Evolutionary conservation across 2,888 invertebrate species (phyloP).

Genomic region (Lasioglossum lativentre): DNA sequence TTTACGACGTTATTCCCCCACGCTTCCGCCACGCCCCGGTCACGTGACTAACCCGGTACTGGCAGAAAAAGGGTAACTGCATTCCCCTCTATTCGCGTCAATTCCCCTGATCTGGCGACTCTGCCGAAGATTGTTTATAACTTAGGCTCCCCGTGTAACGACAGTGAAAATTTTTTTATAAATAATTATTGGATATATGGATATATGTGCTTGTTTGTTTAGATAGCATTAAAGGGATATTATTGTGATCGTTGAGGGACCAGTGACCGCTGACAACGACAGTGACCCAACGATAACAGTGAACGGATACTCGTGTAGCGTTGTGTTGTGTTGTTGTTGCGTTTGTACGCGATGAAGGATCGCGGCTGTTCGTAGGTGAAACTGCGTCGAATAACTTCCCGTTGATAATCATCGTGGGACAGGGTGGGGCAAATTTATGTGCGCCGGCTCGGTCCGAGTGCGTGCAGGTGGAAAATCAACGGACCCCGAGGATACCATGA

Average conservation of each 20-base stretch:
- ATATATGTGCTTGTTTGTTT: too few species aligned
- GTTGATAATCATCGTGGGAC: conserved; percentile 67
- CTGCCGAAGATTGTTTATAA: too few species aligned
- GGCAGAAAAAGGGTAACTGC: too few species aligned
- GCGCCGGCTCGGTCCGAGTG: conserved; percentile 38
- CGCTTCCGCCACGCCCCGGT: too few species aligned
- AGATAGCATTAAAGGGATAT: too few species aligned
- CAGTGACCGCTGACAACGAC: not conserved
- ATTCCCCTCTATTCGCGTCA: too few species aligned
- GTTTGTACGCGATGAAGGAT: conserved; percentile 9
- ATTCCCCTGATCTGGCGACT: too few species aligned
- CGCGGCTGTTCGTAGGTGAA: conserved; percentile 53
- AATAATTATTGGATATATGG: too few species aligned
- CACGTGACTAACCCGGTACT: too few species aligned
- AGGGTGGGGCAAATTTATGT: conserved; percentile 59
- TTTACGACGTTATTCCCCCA: too few species aligned
- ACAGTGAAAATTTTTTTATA: too few species aligned
- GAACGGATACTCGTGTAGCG: not conserved
- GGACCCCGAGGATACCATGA: conserved; percentile 33
- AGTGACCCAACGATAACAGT: not conserved
- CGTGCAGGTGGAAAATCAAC: conserved; percentile 59
- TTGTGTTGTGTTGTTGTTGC: not conserved
- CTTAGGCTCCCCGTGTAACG: too few species aligned
- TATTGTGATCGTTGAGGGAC: not conserved
- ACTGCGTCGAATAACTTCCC: conserved; percentile 71